Conservation (phyloP, 2,888 invertebrate genomes). For the Diarsia rubi region DNA sequence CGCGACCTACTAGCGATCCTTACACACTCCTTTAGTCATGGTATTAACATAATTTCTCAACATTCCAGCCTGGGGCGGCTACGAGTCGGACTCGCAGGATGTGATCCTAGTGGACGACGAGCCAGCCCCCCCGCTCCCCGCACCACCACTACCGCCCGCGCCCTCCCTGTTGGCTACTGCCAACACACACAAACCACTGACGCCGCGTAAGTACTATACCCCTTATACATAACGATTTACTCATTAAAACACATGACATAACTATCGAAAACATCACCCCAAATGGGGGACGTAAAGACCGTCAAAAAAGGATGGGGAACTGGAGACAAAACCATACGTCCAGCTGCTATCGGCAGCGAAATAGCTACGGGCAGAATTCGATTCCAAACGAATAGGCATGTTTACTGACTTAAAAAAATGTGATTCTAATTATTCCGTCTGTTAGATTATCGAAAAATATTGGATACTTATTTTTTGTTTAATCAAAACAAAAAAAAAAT, state of each 20-base stretch:
- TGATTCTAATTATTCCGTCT: too few relatives aligned
- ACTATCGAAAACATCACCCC: neutral
- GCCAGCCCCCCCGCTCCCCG: conserved; percentile 70
- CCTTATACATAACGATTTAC: neutral
- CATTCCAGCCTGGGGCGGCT: conserved; percentile 86
- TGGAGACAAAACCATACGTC: too few relatives aligned
- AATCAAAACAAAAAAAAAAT: too few relatives aligned
- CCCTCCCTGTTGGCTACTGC: conserved; percentile 40
- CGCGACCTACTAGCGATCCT: too few relatives aligned
- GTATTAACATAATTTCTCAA: neutral
- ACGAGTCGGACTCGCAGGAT: conserved; percentile 89
- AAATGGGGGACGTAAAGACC: neutral
- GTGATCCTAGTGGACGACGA: conserved; percentile 89
- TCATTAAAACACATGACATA: neutral
- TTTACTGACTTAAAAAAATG: too few relatives aligned
- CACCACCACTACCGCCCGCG: conserved; percentile 66
- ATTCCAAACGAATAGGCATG: too few relatives aligned
- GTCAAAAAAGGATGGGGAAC: too few relatives aligned
- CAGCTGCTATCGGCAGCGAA: too few relatives aligned
- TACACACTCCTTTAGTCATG: too few relatives aligned
- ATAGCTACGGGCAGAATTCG: too few relatives aligned
- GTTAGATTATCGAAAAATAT: too few relatives aligned
- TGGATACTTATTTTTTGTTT: too few relatives aligned
- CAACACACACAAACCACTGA: conserved; percentile 64
- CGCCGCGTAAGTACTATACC: conserved; percentile 78